Base-by-base conservation (phyloP, 2,113 vertebrate species). In the Saguinus midas region DNA sequence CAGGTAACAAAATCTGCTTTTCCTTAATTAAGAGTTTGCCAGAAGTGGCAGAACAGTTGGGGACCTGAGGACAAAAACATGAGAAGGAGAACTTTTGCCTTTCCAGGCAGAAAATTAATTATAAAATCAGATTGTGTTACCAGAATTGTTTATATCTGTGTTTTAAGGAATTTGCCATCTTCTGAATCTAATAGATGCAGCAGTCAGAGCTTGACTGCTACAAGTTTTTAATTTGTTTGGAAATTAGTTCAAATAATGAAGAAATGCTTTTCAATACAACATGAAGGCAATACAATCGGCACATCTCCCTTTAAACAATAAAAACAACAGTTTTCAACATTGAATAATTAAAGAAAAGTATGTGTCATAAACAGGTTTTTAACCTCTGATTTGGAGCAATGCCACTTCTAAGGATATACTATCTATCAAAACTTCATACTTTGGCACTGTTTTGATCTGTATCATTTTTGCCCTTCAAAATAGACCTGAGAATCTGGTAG, bases 81-180 rank as follows among this genome's bases (percentile, higher is more conserved):
- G 8, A 88, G 61, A 97, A 95, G 43, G 35, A 96, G 79, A 92
- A 96, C 45, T 91, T 97, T 93, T 66, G 66, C n/a, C 55, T 97
- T 96, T 13, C 76, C 58, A 90, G 90, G 96, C 95, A 94, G 89
- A 97, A 97, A 97, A 96, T 97, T 96, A 95, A 97, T 97, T 96
- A 95, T 90, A 97, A 97, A 98, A 97, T 97, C 95, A 97, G 96
- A 96, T 70, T 75, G 72, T 96, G 96, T 96, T 96, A 95, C 87
- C 92, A 96, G 96, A 96, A 97, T 95, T 97, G 96, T 97, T 98
- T 96, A 97, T 96, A 96, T 96, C 94, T 96, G 66, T 97, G 90
- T 96, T 97, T 97, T 97, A 97, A 98, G 96, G 84, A 97, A 97
- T 92, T 95, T 96, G 80, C 97, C 95, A 95, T 97, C 96, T 97